Evolutionary conservation across 2,797 vertebrate species (phyloP).

Genomic region (Myoxocephalus aenaeus): DNA sequence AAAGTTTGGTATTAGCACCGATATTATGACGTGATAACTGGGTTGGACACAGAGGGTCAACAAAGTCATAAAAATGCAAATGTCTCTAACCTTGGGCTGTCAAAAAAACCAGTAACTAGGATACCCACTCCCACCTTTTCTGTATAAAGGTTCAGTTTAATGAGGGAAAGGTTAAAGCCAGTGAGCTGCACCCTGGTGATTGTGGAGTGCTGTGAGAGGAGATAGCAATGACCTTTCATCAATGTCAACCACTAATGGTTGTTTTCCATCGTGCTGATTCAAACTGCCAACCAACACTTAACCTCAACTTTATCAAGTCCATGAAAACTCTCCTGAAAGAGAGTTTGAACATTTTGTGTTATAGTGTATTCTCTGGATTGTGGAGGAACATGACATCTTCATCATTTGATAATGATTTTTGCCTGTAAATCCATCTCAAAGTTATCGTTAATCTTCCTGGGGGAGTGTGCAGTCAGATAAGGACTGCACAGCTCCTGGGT

Average conservation of each 20-base stretch:
- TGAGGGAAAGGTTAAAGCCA: slow-evolving; percentile 32
- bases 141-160: slow-evolving; percentile 39
- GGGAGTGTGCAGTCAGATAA: slow-evolving; percentile 43
- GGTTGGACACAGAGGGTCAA: neutral
- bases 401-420: neutral
- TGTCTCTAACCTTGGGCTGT: neutral
- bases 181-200: slow-evolving; percentile 45
- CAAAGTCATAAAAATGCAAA: neutral
- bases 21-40: neutral
- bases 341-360: neutral
- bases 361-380: neutral
- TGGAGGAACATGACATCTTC: neutral
- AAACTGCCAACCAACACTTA: slow-evolving; percentile 1
- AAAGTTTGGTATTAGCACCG: neutral
- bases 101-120: slow-evolving; percentile 47
- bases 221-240: slow-evolving; percentile 54
- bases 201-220: slow-evolving; percentile 41
- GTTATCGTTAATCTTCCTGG: neutral
- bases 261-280: slow-evolving; percentile 3
- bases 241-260: slow-evolving; percentile 21
- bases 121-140: slow-evolving; percentile 10
- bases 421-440: neutral
- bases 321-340: neutral
- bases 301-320: neutral
- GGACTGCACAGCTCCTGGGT: slow-evolving; percentile 11